These are phyloP conservation scores for Telmatochromis sp. DNA, from an alignment of 2,113 vertebrate species.

Conservation along the genomic window DNA sequence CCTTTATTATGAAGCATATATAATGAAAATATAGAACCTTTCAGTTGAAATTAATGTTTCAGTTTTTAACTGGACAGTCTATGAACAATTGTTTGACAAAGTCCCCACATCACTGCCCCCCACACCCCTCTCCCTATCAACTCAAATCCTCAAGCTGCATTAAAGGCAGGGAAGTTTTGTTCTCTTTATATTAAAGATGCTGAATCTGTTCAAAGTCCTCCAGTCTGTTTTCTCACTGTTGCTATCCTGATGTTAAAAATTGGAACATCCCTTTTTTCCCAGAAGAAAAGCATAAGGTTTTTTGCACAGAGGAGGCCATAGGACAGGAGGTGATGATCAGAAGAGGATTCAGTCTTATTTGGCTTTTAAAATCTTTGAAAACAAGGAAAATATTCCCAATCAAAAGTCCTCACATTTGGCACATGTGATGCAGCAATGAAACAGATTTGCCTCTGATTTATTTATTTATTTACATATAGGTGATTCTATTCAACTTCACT, in stretches of 20 bases:
- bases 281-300: neutral
- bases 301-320: accelerated
- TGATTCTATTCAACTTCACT: neutral
- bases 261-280: neutral
- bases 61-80: neutral
- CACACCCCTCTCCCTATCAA: neutral
- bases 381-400: neutral
- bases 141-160: neutral
- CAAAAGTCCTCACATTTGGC: neutral
- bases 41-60: neutral
- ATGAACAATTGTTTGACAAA: neutral
- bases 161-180: neutral
- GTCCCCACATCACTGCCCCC: neutral
- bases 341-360: neutral
- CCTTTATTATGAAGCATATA: neutral
- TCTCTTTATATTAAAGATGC: neutral
- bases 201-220: neutral
- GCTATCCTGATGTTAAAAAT: neutral
- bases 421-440: neutral
- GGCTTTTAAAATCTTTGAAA: neutral
- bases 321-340: neutral
- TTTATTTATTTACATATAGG: neutral
- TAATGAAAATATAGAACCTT: neutral
- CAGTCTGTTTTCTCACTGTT: neutral
- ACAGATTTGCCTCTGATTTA: neutral